These are phyloP conservation scores for Mactra quadrangularis DNA, from an alignment of 1,140 invertebrate species.

Conservation along the genomic window DNA sequence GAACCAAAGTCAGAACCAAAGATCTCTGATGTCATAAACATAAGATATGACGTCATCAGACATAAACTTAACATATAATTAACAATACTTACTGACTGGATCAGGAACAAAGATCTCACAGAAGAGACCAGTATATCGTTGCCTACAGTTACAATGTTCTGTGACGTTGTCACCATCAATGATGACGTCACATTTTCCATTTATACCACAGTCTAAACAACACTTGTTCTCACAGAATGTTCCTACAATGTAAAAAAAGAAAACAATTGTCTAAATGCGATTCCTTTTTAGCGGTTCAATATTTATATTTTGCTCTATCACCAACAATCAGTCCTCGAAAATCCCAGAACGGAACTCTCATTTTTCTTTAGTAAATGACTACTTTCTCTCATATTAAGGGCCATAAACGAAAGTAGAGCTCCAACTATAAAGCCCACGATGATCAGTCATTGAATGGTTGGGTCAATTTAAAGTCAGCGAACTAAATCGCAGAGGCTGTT, in stretches of 20 bases:
- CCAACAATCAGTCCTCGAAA: background rate
- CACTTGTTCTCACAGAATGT: constrained; percentile 56
- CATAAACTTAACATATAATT: no score
- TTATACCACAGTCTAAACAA: constrained; percentile 56
- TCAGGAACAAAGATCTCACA: constrained; percentile 52
- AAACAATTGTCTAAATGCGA: background rate
- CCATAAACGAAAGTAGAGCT: no score
- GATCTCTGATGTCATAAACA: no score
- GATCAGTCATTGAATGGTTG: no score
- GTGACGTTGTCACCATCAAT: constrained; percentile 12
- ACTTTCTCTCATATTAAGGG: no score
- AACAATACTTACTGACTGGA: constrained; percentile 47
- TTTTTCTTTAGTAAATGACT: no score
- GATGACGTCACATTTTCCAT: constrained; percentile 50
- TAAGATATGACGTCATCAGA: no score
- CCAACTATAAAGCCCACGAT: no score
- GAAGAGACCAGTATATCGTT: constrained; percentile 49
- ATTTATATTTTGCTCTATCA: background rate
- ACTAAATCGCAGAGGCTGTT: no score
- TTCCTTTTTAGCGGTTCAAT: background rate
- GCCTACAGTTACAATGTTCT: constrained; percentile 53
- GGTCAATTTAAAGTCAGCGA: no score
- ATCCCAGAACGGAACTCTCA: no score
- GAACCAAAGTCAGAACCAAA: no score
- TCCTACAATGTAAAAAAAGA: constrained; percentile 3